Percentiles rank a stretch among this genome's conserved stretches.
Conservation (phyloP, 1,140 invertebrate genomes). For the Neelides sp. region DNA sequence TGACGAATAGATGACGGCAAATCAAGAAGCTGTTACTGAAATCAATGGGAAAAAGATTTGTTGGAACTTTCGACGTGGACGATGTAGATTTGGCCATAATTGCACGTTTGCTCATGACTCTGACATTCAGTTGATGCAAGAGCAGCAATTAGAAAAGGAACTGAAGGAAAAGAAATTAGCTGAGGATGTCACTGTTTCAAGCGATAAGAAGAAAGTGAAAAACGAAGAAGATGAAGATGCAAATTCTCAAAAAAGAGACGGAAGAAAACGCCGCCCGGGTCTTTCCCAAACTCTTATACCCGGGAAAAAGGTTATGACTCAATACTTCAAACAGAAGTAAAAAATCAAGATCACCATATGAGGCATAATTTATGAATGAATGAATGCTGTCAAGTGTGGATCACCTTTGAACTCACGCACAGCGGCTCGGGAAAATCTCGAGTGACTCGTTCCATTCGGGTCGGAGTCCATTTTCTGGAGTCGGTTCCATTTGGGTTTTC, state of each 20-base stretch:
- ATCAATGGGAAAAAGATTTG: constrained; percentile 82
- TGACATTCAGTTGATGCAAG: constrained; percentile 43
- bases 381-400: no score
- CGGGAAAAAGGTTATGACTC: constrained; percentile 5
- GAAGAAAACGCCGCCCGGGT: not conserved
- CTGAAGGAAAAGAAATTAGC: not conserved
- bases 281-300: no score
- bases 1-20: constrained; percentile 58
- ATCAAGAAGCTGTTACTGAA: constrained; percentile 53
- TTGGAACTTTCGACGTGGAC: constrained; percentile 82
- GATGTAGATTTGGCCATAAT: constrained; percentile 78
- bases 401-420: no score
- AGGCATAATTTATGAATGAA: no score
- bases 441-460: no score
- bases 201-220: not conserved
- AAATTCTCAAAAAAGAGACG: constrained; percentile 3
- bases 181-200: not conserved
- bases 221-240: not conserved
- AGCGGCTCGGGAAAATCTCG: no score
- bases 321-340: constrained; percentile 2
- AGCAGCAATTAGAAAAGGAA: no score
- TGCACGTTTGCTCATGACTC: constrained; percentile 86
- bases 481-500: no score
- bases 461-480: no score
- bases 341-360: no score